Percentiles rank a stretch among this genome's conserved stretches.
Conservation (phyloP, 1,140 invertebrate genomes). For the Megathymus violae region DNA sequence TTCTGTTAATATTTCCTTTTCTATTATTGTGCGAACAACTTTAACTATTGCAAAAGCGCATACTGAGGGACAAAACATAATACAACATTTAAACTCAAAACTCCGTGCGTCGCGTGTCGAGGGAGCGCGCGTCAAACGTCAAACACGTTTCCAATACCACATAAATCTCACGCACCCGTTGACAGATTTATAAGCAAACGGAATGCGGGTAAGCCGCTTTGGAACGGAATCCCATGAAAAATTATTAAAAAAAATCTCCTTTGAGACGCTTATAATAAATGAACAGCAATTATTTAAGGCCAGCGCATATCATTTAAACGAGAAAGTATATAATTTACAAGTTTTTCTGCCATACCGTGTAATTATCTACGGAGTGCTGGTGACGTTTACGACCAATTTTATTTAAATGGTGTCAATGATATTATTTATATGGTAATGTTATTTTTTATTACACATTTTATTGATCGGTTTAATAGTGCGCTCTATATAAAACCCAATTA, state of each 20-base stretch:
- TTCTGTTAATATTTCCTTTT: too few relatives aligned
- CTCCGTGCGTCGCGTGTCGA: not conserved
- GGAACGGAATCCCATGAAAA: not conserved
- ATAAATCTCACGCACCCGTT: not conserved
- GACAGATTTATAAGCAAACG: not conserved
- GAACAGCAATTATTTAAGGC: not conserved
- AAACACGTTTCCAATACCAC: not conserved
- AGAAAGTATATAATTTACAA: slow-evolving; percentile 2
- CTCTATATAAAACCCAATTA: not conserved
- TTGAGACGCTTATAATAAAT: slow-evolving; percentile 1
- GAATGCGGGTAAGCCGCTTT: not conserved
- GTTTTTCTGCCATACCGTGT: not conserved
- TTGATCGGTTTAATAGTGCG: not conserved
- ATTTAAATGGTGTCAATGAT: not conserved
- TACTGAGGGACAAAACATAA: too few relatives aligned
- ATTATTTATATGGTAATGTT: not conserved
- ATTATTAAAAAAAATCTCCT: slow-evolving; percentile 1
- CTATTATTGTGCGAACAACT: too few relatives aligned
- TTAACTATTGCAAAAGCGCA: too few relatives aligned
- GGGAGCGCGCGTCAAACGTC: not conserved
- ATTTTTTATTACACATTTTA: not conserved
- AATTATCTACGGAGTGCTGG: not conserved
- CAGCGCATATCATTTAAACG: not conserved
- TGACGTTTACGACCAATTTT: not conserved
- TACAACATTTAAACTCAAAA: too few relatives aligned